These are phyloP conservation scores for Pitta sordida DNA, from an alignment of 2,113 vertebrate genomes.

Conservation along the genomic window DNA sequence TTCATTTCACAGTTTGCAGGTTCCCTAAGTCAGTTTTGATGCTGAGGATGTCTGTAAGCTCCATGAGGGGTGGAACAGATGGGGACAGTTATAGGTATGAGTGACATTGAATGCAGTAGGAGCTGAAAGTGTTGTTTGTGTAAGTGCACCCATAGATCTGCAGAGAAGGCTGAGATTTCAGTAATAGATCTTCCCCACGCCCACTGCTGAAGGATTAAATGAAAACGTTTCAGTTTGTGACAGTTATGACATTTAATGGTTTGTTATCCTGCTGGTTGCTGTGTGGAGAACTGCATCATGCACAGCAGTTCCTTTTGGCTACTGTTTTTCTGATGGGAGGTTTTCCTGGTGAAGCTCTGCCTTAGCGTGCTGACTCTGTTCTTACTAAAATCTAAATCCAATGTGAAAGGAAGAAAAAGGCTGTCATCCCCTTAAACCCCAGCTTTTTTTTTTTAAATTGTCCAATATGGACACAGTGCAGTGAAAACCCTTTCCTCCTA, in stretches of 20 bases:
- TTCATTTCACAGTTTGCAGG: not conserved
- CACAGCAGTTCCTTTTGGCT: not conserved
- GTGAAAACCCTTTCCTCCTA: not conserved
- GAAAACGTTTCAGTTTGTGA: not conserved
- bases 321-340: not conserved
- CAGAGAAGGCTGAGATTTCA: not conserved
- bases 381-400: not conserved
- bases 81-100: not conserved
- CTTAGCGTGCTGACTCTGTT: not conserved
- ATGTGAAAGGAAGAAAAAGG: not conserved
- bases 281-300: not conserved
- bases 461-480: not conserved
- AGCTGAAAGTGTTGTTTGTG: not conserved
- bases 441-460: not conserved
- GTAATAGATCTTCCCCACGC: not conserved
- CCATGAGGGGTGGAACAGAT: not conserved
- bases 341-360: not conserved
- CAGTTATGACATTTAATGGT: not conserved
- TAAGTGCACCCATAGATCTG: not conserved
- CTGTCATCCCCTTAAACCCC: not conserved
- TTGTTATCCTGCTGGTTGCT: not conserved
- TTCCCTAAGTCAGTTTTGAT: not conserved
- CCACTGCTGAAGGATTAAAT: not conserved
- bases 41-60: not conserved
- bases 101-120: not conserved